Evolutionary conservation across 2,888 invertebrate genomes (phyloP).

Genomic region (Subacronicta megacephala): DNA sequence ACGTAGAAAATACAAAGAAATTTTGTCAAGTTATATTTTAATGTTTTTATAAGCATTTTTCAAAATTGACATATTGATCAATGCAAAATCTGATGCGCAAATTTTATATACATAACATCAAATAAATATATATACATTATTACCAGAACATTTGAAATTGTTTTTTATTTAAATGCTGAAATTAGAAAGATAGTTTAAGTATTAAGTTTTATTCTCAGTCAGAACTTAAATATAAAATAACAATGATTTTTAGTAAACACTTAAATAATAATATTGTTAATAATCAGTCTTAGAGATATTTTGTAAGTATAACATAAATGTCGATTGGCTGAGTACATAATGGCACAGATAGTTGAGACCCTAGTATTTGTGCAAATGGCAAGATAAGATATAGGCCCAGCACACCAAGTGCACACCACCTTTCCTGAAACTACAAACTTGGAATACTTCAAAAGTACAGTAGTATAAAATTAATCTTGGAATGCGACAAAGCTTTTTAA

Average conservation of each 20-base stretch:
- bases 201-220: slow-evolving; percentile 54
- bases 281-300: slow-evolving; percentile 55
- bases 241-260: slow-evolving; percentile 38
- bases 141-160: slow-evolving; percentile 3
- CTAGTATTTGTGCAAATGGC: slow-evolving; percentile 24
- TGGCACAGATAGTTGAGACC: slow-evolving; percentile 44
- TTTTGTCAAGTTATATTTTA: slow-evolving; percentile 57
- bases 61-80: slow-evolving; percentile 40
- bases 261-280: slow-evolving; percentile 44
- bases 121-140: slow-evolving; percentile 49
- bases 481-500: too few relatives aligned
- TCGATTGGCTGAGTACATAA: slow-evolving; percentile 31
- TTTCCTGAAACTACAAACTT: too few relatives aligned
- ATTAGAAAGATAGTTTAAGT: slow-evolving; percentile 7
- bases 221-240: slow-evolving; percentile 55
- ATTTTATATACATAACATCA: slow-evolving; percentile 56
- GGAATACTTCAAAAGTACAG: too few relatives aligned
- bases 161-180: slow-evolving; percentile 27
- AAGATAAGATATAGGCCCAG: slow-evolving; percentile 4
- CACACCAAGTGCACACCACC: too few relatives aligned
- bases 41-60: slow-evolving; percentile 34
- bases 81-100: slow-evolving; percentile 57
- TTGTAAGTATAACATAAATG: slow-evolving; percentile 26
- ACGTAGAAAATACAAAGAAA: slow-evolving; percentile 31
- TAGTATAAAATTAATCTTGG: too few relatives aligned